These are phyloP conservation scores for Anguilla rostrata DNA, from an alignment of 2,113 vertebrate species.

Conservation along the genomic window DNA sequence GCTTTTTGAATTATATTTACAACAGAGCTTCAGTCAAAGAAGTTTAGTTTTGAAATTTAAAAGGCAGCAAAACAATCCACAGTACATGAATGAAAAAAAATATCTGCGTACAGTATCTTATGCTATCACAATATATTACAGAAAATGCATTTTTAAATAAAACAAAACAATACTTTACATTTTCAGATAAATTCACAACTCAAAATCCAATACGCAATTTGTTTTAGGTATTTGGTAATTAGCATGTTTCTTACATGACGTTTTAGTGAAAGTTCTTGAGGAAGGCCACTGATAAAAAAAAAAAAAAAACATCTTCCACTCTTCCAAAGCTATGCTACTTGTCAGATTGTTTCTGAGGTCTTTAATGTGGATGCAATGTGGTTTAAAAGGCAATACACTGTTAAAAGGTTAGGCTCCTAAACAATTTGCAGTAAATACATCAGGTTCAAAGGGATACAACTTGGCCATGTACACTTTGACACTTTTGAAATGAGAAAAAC, in stretches of 20 bases:
- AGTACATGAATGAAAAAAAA: constrained; percentile 76
- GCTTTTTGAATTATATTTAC: constrained; percentile 70
- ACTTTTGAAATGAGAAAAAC: constrained; percentile 5
- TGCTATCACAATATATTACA: constrained; percentile 75
- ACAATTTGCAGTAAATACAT: constrained; percentile 18
- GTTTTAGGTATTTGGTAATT: constrained; percentile 50
- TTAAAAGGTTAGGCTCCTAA: neutral
- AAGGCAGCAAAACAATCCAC: constrained; percentile 72
- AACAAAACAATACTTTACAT: constrained; percentile 36
- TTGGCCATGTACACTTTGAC: constrained; percentile 19
- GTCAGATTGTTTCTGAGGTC: constrained; percentile 14
- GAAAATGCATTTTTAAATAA: constrained; percentile 43
- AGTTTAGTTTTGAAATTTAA: constrained; percentile 65
- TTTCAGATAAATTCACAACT: constrained; percentile 37
- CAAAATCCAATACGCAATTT: constrained; percentile 34
- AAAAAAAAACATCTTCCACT: constrained; percentile 16
- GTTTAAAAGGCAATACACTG: constrained; percentile 22
- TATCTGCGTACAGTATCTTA: constrained; percentile 78
- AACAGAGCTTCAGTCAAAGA: constrained; percentile 67
- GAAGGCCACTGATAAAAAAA: constrained; percentile 51
- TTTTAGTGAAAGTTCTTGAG: constrained; percentile 30
- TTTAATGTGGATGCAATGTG: neutral
- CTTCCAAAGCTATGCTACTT: constrained; percentile 11
- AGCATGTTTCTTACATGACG: constrained; percentile 31
- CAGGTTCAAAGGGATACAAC: constrained; percentile 8